Base-by-base conservation (phyloP, 2,797 vertebrate species). In the Austrolebias charrua region DNA sequence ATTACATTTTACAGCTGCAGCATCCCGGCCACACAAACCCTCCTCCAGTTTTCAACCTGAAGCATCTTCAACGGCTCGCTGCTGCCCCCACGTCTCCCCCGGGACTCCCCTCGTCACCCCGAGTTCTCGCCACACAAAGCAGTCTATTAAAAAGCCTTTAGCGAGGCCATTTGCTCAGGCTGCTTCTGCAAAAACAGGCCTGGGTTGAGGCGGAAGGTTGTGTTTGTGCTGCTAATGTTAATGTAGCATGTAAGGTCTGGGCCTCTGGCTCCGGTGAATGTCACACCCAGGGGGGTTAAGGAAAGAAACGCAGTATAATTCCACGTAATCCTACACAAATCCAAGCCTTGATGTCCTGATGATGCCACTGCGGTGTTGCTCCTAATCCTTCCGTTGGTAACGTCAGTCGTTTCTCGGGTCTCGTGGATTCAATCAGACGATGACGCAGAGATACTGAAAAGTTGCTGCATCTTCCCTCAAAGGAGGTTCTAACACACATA, bases 131-230 rank as follows among this genome's bases (percentile, higher is more conserved):
- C 75, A 71, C 80, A 89, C 86, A 90, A 90, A 87, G 83, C 80
- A 87, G 86, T 90, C 88, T 78, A 89, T 91, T 91, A 91, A 91
- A 92, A 92, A 92, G 85, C 88, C 86, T 87, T 92, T 88, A 90
- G 84, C 28, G 11, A 66, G 51, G 71, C 69, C 53, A 82, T 80
- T 90, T 83, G 88, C 73, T 80, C 80, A 56, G 82, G 69, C 75
- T 20, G 78, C 79, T 70, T 60, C 66, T 8, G 15, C 59, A 49
- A 82, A 80, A 88, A 85, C 66, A 84, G 73, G 58, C 66, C 81
- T 79, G 53, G 71, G 73, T 77, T 73, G 55, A 72, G 77, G 74
- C 63, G 75, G 52, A 76, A 79, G 72, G 79, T 60, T 63, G 55
- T 60, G 54, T 56, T 57, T 58, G 48, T 59, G 71, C 16, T 57